A percentile compares a stretch with the other conserved stretches of the same genome.
These are phyloP conservation scores for Papilio helenus DNA, from an alignment of 1,140 invertebrate species.

Conservation along the genomic window DNA sequence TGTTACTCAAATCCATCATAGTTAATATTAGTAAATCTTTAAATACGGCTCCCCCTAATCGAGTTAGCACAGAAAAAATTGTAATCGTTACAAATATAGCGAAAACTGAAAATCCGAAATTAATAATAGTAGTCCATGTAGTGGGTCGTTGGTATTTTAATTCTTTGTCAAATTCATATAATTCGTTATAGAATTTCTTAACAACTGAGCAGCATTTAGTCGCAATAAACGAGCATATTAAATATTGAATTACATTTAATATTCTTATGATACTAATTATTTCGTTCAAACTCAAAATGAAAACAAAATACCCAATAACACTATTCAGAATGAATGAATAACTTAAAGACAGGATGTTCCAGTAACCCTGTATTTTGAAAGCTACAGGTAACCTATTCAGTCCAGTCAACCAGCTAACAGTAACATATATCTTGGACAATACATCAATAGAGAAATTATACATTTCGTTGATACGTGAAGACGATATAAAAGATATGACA, in stretches of 20 bases:
- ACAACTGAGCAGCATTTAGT: conserved; percentile 34
- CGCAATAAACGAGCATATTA: conserved; percentile 27
- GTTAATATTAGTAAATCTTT: not conserved
- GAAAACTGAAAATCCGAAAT: not conserved
- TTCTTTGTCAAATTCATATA: conserved; percentile 42
- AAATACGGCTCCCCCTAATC: too few relatives aligned
- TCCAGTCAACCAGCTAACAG: not conserved
- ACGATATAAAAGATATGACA: not conserved
- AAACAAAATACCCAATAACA: conserved; percentile 22
- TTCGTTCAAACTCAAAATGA: not conserved
- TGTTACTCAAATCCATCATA: conserved; percentile 23
- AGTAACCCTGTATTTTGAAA: not conserved
- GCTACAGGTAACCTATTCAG: conserved; percentile 8
- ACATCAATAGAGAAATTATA: not conserved
- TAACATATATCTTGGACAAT: conserved; percentile 28
- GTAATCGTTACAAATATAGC: not conserved
- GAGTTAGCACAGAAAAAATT: not conserved
- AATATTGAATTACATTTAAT: conserved; percentile 38
- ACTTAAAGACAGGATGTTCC: conserved; percentile 31
- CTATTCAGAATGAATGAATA: conserved; percentile 30
- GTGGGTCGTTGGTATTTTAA: conserved; percentile 26
- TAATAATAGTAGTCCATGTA: conserved; percentile 12
- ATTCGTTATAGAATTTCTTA: conserved; percentile 36
- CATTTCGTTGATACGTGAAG: not conserved
- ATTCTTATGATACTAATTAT: conserved; percentile 6